A percentile compares a stretch with the other conserved stretches of the same genome.
These are phyloP conservation scores for Tortricodes alternella DNA, from an alignment of 2,888 invertebrate genomes.

Conservation along the genomic window DNA sequence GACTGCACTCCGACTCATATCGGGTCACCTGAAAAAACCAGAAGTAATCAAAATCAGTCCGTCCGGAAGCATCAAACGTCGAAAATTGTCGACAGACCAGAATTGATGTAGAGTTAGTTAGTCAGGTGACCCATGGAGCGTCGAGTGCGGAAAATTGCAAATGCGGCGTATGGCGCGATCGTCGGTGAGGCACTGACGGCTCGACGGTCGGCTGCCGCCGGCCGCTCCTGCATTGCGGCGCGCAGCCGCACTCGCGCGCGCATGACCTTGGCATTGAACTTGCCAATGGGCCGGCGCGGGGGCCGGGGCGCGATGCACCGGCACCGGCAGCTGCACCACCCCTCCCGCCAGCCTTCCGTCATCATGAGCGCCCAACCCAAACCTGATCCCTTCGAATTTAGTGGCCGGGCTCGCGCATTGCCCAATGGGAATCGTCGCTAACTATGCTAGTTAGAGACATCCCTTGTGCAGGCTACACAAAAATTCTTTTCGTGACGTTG, in stretches of 20 bases:
- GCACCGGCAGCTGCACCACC: conserved; percentile 77
- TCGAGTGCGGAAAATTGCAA: conserved; percentile 49
- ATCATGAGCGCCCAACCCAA: conserved; percentile 45
- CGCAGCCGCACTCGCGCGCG: conserved; percentile 85
- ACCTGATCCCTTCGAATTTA: conserved; percentile 45
- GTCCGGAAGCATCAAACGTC: conserved; percentile 1
- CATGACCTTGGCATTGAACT: conserved; percentile 93
- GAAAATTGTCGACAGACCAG: not conserved
- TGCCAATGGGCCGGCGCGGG: conserved; percentile 84
- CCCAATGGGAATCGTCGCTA: conserved; percentile 23
- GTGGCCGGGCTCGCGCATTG: conserved; percentile 34
- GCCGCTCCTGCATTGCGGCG: conserved; percentile 86
- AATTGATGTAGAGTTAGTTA: conserved; percentile 1
- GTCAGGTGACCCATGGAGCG: conserved; percentile 50
- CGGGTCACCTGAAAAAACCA: conserved; percentile 47
- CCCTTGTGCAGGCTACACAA: not conserved
- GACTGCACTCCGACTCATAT: conserved; percentile 43
- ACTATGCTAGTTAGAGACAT: not conserved
- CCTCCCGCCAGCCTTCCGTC: conserved; percentile 64
- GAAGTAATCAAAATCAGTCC: conserved; percentile 28
- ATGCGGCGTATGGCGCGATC: conserved; percentile 67
- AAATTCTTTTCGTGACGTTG: not conserved
- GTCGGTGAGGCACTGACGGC: conserved; percentile 74
- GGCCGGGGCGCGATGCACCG: conserved; percentile 40
- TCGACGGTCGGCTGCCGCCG: conserved; percentile 64